Base-by-base conservation (phyloP, 2,797 vertebrate genomes). In the Acrossocheilus fasciatus region DNA sequence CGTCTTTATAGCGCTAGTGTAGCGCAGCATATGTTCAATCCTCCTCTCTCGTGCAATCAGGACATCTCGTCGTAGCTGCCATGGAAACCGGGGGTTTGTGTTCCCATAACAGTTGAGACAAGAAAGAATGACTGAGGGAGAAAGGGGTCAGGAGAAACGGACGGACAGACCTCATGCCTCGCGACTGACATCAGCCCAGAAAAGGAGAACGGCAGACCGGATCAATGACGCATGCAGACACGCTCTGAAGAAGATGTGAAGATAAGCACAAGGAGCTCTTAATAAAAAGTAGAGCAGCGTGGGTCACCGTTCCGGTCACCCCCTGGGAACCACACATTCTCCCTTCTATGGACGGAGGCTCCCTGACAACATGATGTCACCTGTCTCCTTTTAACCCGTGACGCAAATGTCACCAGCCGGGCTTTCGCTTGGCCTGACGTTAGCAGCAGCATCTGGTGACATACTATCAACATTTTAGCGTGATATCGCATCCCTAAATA, bases 1-100 rank as follows among this genome's bases (percentile, higher is more conserved):
- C 41, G 18, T 43, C 73, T 85, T 78, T 88, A 87, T 88, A 90
- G 50, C n/a, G 90, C 80, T 68, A 89, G 87, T 84, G 87, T 82
- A 87, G 88, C 87, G 85, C 90, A 77, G n/a, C 79, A 81, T 87
- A 62, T 72, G 81, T 85, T 86, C 87, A 45, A 68, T 81, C 68
- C 66, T 88, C 91, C 89, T 92, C 91, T 92, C 92, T 93, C 92
- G 91, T 90, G 93, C 89, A 94, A 94, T 92, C 93, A 91, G 92
- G 92, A 92, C 93, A 93, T 92, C 93, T 90, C 89, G 91, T 90
- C 86, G 86, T 79, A 84, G 93, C 90, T 95, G 88, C 93, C 93
- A 95, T 95, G 91, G 95, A 92, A 95, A 95, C 94, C 87, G 43
- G 83, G 92, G 90, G 89, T 93, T 93, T 94, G 93, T 94, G 92